Percentiles rank a stretch among this genome's conserved stretches.
These are phyloP conservation scores for Himalopsyche anomala DNA, from an alignment of 2,888 invertebrate species.

Conservation along the genomic window DNA sequence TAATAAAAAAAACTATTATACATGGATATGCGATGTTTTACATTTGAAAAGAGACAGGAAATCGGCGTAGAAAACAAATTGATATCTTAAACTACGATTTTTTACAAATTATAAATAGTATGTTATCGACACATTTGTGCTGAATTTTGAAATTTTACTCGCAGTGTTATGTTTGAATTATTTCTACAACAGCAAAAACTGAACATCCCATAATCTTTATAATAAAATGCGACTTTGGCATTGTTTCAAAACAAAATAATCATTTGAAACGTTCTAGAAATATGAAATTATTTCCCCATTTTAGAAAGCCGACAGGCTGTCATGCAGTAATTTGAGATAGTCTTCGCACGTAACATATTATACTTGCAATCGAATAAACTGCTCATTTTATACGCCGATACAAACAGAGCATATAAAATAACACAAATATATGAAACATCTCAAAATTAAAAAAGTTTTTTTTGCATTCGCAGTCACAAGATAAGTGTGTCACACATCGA, in stretches of 20 bases:
- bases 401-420: conserved; percentile 26
- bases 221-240: background rate
- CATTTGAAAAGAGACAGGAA: no score
- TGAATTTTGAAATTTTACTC: no score
- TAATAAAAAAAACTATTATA: no score
- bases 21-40: no score
- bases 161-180: no score
- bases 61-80: no score
- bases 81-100: no score
- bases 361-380: conserved; percentile 15
- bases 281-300: conserved; percentile 20
- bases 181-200: background rate
- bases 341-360: conserved; percentile 4
- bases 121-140: no score
- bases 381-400: background rate
- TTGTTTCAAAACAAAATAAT: conserved; percentile 22
- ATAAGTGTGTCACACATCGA: no score
- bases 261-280: conserved; percentile 24
- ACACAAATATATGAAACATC: background rate
- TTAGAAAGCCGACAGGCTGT: conserved; percentile 19
- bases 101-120: no score
- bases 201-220: background rate
- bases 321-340: conserved; percentile 30
- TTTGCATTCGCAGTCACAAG: no score
- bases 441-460: background rate